phyloP scores from a whole-genome alignment of 2,888 invertebrate genomes.

The Chloroclysta siterata region DNA sequence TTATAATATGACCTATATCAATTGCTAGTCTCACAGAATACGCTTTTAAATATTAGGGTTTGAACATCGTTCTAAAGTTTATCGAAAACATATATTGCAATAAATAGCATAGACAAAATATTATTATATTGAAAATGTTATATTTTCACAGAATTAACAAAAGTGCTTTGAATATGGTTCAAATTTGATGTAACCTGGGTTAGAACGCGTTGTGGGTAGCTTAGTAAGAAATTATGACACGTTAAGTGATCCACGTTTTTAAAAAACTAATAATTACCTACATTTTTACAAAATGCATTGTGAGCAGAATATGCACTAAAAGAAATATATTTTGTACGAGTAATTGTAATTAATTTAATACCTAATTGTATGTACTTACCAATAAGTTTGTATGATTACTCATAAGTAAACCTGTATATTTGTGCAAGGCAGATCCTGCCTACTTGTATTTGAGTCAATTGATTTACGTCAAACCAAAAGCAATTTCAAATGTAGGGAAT shows the following conservation, averaged over 20 bases:
- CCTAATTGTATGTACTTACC: conserved; percentile 56
- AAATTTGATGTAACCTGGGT: conserved; percentile 28
- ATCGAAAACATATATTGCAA: conserved; percentile 36
- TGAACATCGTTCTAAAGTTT: conserved; percentile 48
- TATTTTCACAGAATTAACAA: conserved; percentile 45
- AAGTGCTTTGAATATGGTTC: conserved; percentile 33
- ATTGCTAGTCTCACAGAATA: conserved; percentile 62
- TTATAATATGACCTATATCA: conserved; percentile 43
- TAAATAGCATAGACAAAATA: conserved; percentile 39
- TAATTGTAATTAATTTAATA: conserved; percentile 73
- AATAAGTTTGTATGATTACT: conserved; percentile 72
- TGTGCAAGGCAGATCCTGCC: conserved; percentile 52
- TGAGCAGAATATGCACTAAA: conserved; percentile 63
- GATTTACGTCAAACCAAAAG: conserved; percentile 68
- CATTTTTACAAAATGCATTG: conserved; percentile 35
- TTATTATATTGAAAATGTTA: conserved; percentile 41
- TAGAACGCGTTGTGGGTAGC: conserved; percentile 43
- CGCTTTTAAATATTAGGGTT: conserved; percentile 70
- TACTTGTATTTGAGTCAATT: conserved; percentile 73
- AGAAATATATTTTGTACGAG: conserved; percentile 72
- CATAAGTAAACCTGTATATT: conserved; percentile 55
- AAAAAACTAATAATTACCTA: conserved; percentile 44
- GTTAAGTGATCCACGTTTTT: conserved; percentile 49
- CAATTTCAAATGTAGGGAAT: conserved; percentile 70
- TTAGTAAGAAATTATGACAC: conserved; percentile 43